Conservation (phyloP, 2,888 invertebrate species). For the Spisula solida region DNA sequence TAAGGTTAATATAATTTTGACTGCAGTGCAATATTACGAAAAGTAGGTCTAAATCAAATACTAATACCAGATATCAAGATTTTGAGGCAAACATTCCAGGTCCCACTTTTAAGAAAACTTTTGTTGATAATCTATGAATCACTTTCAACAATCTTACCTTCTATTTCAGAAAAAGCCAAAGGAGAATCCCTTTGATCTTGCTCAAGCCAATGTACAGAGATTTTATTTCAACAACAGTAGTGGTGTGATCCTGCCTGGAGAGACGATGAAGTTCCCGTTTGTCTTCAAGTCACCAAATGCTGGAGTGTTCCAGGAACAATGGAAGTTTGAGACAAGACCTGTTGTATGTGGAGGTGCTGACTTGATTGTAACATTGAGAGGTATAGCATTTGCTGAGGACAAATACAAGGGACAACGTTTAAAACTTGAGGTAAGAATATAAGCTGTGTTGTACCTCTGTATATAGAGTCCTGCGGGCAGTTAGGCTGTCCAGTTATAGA, state of each 20-base stretch:
- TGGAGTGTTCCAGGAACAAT: conserved; percentile 87
- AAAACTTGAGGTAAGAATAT: conserved; percentile 83
- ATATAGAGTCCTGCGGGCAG: too few relatives aligned
- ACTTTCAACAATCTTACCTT: not conserved
- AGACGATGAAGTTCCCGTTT: conserved; percentile 86
- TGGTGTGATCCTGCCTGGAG: conserved; percentile 87
- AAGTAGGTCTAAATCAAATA: too few relatives aligned
- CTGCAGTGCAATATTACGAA: too few relatives aligned
- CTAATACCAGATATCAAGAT: too few relatives aligned
- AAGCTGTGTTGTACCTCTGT: too few relatives aligned
- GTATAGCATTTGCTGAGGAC: conserved; percentile 86
- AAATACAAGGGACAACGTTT: conserved; percentile 82
- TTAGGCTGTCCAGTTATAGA: too few relatives aligned
- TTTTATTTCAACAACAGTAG: conserved; percentile 87
- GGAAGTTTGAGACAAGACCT: conserved; percentile 87
- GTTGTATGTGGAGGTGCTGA: conserved; percentile 86
- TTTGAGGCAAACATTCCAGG: too few relatives aligned
- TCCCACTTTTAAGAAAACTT: too few relatives aligned
- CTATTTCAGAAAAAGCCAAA: conserved; percentile 84
- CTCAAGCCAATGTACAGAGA: conserved; percentile 83
- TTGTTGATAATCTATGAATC: not conserved
- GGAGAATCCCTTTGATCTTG: conserved; percentile 86
- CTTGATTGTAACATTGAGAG: conserved; percentile 86
- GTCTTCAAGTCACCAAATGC: conserved; percentile 87
- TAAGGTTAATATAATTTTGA: too few relatives aligned